phyloP scores from a whole-genome alignment of 1,140 invertebrate species.

The Trypoxylus dichotomus region DNA sequence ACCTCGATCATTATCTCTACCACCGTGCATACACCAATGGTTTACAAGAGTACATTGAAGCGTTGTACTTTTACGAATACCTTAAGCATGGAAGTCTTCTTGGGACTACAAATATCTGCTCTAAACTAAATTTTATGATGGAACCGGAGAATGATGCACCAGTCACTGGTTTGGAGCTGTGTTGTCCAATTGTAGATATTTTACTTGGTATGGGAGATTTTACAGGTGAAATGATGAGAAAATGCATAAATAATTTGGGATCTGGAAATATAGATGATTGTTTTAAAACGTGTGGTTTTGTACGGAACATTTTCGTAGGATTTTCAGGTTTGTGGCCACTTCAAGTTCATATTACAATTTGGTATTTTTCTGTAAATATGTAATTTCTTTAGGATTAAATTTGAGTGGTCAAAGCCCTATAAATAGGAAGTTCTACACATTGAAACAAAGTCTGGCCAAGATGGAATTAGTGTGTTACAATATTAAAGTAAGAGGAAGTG shows the following conservation, averaged over 20 bases:
- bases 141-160: constrained; percentile 32
- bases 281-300: constrained; percentile 70
- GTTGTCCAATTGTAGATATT: constrained; percentile 68
- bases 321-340: constrained; percentile 64
- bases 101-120: constrained; percentile 55
- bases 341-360: background rate
- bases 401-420: constrained; percentile 66
- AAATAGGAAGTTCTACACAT: constrained; percentile 68
- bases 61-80: constrained; percentile 75
- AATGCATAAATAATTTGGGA: constrained; percentile 81
- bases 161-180: constrained; percentile 36
- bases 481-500: constrained; percentile 76
- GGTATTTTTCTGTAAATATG: too few relatives aligned
- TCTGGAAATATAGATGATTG: constrained; percentile 76
- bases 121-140: constrained; percentile 25
- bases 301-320: constrained; percentile 73
- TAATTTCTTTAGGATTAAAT: constrained; percentile 51
- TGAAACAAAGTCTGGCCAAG: constrained; percentile 76
- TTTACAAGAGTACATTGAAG: constrained; percentile 88
- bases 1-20: constrained; percentile 74
- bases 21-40: constrained; percentile 74
- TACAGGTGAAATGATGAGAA: constrained; percentile 88
- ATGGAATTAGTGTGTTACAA: constrained; percentile 86
- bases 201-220: constrained; percentile 86
- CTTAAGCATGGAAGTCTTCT: constrained; percentile 55